Evolutionary conservation across 2,113 vertebrate genomes (phyloP).

Genomic region (Toxotes jaculatrix): DNA sequence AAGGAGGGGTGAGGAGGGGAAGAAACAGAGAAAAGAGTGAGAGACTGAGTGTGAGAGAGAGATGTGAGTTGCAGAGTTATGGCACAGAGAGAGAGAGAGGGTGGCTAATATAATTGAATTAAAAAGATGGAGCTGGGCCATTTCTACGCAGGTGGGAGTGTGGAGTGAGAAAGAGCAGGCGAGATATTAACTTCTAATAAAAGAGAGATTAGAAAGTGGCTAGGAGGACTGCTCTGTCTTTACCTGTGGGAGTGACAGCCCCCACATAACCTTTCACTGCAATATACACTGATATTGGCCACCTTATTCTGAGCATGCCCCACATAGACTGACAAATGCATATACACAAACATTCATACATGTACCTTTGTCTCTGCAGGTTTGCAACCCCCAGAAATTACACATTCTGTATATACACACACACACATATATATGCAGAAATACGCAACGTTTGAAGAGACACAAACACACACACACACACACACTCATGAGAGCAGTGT

Average conservation of each 20-base stretch:
- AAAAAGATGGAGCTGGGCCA: slow-evolving; percentile 83
- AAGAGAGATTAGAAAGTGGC: slow-evolving; percentile 85
- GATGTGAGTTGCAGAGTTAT: slow-evolving; percentile 65
- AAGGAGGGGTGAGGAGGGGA: slow-evolving; percentile 64
- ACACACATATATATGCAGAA: slow-evolving; percentile 39
- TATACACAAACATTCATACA: slow-evolving; percentile 12
- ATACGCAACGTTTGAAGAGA: slow-evolving; percentile 43
- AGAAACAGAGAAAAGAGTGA: slow-evolving; percentile 43
- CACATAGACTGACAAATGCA: slow-evolving; percentile 36
- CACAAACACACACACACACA: slow-evolving; percentile 8
- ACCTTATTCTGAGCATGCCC: slow-evolving; percentile 52
- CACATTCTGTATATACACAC: background rate
- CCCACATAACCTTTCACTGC: slow-evolving; percentile 82
- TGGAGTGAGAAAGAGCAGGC: slow-evolving; percentile 77
- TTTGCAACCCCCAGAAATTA: slow-evolving; percentile 2
- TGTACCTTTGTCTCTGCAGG: background rate
- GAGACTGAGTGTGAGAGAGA: slow-evolving; percentile 48
- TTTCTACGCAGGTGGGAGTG: slow-evolving; percentile 84
- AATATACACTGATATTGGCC: slow-evolving; percentile 80
- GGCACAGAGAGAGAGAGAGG: slow-evolving; percentile 56
- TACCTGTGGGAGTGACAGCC: slow-evolving; percentile 79
- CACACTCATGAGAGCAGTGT: slow-evolving; percentile 45
- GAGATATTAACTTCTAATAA: slow-evolving; percentile 85
- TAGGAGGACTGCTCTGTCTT: slow-evolving; percentile 79
- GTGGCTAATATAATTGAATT: slow-evolving; percentile 83